A percentile compares a stretch with the other conserved stretches of the same genome.
Evolutionary conservation across 2,888 invertebrate genomes (phyloP).

Genomic region (Drosophila aldrichi): DNA sequence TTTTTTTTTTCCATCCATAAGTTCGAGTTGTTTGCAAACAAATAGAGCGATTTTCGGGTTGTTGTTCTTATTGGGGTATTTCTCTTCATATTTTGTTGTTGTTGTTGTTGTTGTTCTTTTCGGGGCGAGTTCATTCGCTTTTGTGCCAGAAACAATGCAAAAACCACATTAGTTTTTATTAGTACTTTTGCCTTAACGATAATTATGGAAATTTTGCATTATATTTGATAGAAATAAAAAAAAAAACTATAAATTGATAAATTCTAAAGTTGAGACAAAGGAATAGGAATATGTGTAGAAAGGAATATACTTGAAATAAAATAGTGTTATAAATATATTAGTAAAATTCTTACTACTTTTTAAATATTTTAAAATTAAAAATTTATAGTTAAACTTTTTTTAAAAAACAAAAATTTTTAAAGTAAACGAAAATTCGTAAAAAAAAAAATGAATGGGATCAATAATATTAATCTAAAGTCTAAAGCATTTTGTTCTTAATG

Average conservation of each 20-base stretch:
- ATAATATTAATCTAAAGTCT: too few species aligned
- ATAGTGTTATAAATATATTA: too few species aligned
- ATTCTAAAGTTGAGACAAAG: not conserved
- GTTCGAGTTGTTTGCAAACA: constrained; percentile 61
- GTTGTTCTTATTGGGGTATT: constrained; percentile 31
- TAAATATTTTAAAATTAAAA: too few species aligned
- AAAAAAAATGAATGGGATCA: too few species aligned
- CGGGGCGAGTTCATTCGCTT: constrained; percentile 68
- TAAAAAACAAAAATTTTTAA: too few species aligned
- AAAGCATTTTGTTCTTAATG: too few species aligned
- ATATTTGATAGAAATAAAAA: not conserved
- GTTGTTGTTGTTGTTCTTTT: not conserved
- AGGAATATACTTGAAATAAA: too few species aligned
- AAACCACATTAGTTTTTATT: constrained; percentile 43
- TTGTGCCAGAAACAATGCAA: constrained; percentile 65
- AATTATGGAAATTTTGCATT: constrained; percentile 58
- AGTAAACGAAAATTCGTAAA: too few species aligned
- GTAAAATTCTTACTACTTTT: too few species aligned
- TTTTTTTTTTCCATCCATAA: constrained; percentile 15
- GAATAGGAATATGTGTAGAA: not conserved
- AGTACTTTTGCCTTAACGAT: constrained; percentile 32
- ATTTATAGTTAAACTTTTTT: too few species aligned
- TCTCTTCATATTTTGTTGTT: constrained; percentile 11
- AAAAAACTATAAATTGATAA: constrained; percentile 9
- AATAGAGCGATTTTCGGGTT: constrained; percentile 52